phyloP scores from a whole-genome alignment of 2,113 vertebrate species.

The Coturnix japonica region DNA sequence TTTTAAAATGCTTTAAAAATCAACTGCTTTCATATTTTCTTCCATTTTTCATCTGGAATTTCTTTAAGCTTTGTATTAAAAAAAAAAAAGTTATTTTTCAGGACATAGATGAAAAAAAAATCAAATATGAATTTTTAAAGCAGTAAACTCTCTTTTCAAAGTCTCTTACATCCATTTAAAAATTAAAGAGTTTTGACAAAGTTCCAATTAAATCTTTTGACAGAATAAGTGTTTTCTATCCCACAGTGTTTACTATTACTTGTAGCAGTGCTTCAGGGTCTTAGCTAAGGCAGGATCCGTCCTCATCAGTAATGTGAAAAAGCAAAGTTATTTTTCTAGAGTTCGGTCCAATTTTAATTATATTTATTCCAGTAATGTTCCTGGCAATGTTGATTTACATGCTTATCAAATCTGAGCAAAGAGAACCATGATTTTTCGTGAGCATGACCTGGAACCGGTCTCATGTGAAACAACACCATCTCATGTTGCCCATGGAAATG shows the following conservation, averaged over 20 bases:
- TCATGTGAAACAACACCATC: background rate
- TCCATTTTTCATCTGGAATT: background rate
- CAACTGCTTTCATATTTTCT: background rate
- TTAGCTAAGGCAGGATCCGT: background rate
- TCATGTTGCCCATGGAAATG: no score
- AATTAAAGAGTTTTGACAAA: background rate
- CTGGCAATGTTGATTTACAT: background rate
- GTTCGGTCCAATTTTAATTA: background rate
- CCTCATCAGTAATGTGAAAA: background rate
- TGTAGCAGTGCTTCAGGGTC: background rate
- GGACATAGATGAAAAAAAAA: background rate
- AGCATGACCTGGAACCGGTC: background rate
- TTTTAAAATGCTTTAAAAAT: background rate
- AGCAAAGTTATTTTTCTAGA: background rate
- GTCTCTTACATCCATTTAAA: background rate
- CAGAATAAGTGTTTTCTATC: background rate
- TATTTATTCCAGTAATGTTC: background rate
- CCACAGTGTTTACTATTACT: background rate
- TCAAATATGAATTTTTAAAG: background rate
- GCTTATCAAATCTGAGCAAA: background rate
- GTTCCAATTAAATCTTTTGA: background rate
- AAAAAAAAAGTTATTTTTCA: rapidly evolving
- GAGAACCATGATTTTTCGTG: background rate
- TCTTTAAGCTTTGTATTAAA: background rate
- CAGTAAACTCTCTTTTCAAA: background rate